phyloP scores from a whole-genome alignment of 2,797 vertebrate genomes.

The Ctenopoma multispine region DNA sequence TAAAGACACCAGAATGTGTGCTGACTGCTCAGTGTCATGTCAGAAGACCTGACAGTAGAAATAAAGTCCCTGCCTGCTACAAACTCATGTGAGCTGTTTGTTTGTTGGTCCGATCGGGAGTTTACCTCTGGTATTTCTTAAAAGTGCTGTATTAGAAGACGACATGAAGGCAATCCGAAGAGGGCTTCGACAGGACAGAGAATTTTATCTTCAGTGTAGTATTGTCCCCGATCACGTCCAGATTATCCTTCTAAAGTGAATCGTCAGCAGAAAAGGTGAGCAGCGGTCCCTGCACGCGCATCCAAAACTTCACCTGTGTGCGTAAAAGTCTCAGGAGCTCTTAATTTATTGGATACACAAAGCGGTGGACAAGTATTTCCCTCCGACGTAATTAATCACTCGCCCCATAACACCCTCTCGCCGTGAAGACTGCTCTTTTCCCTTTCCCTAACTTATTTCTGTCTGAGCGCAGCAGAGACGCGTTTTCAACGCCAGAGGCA shows the following conservation, averaged over 20 bases:
- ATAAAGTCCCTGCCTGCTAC: constrained; percentile 1
- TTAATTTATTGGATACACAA: constrained; percentile 81
- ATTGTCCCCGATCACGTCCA: constrained; percentile 42
- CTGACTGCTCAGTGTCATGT: constrained; percentile 17
- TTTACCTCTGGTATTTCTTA: constrained; percentile 74
- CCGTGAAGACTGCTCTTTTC: constrained; percentile 58
- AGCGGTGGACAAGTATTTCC: constrained; percentile 76
- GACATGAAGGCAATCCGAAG: constrained; percentile 72
- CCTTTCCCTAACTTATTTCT: constrained; percentile 62
- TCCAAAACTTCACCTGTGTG: constrained; percentile 78
- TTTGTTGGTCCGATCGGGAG: constrained; percentile 1
- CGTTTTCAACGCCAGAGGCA: constrained; percentile 77
- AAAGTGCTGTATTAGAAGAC: constrained; percentile 57
- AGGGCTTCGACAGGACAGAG: constrained; percentile 17
- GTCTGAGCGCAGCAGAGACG: constrained; percentile 71
- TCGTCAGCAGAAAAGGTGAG: constrained; percentile 62
- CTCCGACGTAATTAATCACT: constrained; percentile 83
- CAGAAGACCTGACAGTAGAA: background rate
- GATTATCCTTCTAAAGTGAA: constrained; percentile 69
- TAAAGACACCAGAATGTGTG: background rate
- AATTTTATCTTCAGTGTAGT: constrained; percentile 37
- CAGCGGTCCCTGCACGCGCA: constrained; percentile 52
- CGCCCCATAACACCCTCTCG: constrained; percentile 61
- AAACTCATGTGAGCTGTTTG: background rate
- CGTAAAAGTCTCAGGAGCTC: constrained; percentile 76